Percentiles rank a stretch among this genome's conserved stretches.
phyloP scores from a whole-genome alignment of 2,797 vertebrate genomes.

The Acanthornis magna region DNA sequence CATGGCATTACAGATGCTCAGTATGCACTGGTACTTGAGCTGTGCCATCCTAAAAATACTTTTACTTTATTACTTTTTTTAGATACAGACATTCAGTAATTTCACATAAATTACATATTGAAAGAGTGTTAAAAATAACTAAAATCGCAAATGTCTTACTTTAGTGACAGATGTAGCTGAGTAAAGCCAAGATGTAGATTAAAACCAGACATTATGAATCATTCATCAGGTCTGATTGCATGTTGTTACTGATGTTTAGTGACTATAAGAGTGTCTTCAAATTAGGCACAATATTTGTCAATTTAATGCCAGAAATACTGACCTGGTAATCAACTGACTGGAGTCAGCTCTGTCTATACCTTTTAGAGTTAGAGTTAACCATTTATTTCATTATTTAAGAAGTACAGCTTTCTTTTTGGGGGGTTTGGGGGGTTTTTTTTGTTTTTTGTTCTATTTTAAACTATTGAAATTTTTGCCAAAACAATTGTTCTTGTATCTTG shows the following conservation, averaged over 20 bases:
- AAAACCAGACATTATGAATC: conserved; percentile 41
- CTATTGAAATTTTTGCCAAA: background rate
- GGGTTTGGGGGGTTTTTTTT: no score
- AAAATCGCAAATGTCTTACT: conserved; percentile 4
- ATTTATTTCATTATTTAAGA: background rate
- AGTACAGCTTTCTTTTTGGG: background rate
- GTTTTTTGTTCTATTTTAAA: background rate
- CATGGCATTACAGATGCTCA: background rate
- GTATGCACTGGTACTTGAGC: background rate
- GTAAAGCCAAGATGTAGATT: conserved; percentile 23
- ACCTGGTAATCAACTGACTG: background rate
- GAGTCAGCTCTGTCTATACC: background rate
- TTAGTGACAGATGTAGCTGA: conserved; percentile 2
- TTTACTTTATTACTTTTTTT: background rate
- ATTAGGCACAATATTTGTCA: conserved; percentile 28
- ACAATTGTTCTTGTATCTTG: background rate
- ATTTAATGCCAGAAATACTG: background rate
- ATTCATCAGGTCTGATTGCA: conserved; percentile 36
- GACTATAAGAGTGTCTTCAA: background rate
- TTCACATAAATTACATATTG: background rate
- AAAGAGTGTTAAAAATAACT: conserved; percentile 23
- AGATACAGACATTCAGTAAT: background rate
- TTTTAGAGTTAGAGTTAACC: background rate
- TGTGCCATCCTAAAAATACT: background rate
- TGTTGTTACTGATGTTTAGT: conserved; percentile 36